These are phyloP conservation scores for Perizoma affinitatum DNA, from an alignment of 2,888 invertebrate species.

Conservation along the genomic window DNA sequence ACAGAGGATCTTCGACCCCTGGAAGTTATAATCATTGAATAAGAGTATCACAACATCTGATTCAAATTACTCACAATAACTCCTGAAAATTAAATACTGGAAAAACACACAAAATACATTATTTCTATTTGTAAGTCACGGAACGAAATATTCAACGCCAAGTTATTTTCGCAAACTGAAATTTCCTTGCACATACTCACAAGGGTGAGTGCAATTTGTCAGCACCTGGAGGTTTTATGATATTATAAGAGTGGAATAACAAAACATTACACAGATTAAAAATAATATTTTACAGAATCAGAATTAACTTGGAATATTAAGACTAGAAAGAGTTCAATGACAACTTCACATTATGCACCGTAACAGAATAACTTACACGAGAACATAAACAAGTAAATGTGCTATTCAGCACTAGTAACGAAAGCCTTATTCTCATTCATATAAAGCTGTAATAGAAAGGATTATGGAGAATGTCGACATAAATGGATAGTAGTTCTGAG, in stretches of 20 bases:
- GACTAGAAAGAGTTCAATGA: not conserved
- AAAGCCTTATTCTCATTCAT: conserved; percentile 5
- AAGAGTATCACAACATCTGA: not conserved
- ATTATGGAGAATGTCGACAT: conserved; percentile 20
- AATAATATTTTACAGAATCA: not conserved
- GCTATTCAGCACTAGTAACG: not conserved
- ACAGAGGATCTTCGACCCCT: conserved; percentile 7
- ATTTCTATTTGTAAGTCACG: not conserved
- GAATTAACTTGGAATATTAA: not conserved
- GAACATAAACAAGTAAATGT: not conserved
- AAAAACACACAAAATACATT: not conserved
- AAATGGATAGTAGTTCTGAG: conserved; percentile 29
- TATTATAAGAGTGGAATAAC: conserved; percentile 10
- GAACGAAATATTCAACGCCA: conserved; percentile 31
- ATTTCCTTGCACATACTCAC: conserved; percentile 50
- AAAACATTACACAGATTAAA: not conserved
- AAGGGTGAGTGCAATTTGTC: conserved; percentile 55
- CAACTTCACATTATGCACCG: not conserved
- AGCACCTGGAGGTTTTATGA: conserved; percentile 42
- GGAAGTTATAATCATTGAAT: conserved; percentile 4
- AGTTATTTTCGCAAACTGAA: conserved; percentile 58
- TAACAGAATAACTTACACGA: not conserved
- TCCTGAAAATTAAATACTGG: too few relatives aligned
- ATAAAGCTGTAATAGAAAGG: conserved; percentile 3
- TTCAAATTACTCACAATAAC: too few relatives aligned